Percentiles rank a stretch among this genome's conserved stretches.
Conservation (phyloP, 2,113 vertebrate species). For the Arizona elegans region DNA sequence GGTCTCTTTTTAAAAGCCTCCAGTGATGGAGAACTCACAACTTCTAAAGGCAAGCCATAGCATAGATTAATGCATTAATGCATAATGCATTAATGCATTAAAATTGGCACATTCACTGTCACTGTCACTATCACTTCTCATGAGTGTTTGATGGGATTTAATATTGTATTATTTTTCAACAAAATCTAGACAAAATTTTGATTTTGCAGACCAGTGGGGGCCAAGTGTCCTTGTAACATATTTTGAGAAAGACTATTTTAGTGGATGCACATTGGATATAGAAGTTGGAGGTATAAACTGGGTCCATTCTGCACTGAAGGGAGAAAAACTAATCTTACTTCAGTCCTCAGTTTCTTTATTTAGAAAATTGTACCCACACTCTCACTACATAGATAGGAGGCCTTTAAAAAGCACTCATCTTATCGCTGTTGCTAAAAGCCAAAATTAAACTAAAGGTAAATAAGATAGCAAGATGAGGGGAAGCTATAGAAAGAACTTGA, state of each 20-base stretch:
- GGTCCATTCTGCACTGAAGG: not conserved
- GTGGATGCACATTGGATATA: not conserved
- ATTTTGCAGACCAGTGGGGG: not conserved
- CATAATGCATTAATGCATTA: not conserved
- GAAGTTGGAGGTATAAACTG: not conserved
- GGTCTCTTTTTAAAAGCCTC: not conserved
- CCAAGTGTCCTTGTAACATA: not conserved
- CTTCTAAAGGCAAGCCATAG: not conserved
- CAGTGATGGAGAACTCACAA: not conserved
- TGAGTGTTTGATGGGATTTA: not conserved
- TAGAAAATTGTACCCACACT: not conserved
- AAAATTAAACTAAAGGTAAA: not conserved
- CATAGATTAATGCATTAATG: not conserved
- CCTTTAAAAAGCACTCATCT: not conserved
- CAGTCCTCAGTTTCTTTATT: not conserved
- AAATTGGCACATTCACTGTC: not conserved
- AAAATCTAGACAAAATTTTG: not conserved
- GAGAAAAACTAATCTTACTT: not conserved
- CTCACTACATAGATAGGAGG: not conserved
- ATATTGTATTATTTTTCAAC: not conserved
- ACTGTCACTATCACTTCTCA: not conserved
- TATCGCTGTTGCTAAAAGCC: not conserved
- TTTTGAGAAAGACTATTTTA: not conserved
- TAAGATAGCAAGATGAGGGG: not conserved
- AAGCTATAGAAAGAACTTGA: not conserved